A percentile compares a stretch with the other conserved stretches of the same genome.
Conservation (phyloP, 2,113 vertebrate species). For the Neogale vison region DNA sequence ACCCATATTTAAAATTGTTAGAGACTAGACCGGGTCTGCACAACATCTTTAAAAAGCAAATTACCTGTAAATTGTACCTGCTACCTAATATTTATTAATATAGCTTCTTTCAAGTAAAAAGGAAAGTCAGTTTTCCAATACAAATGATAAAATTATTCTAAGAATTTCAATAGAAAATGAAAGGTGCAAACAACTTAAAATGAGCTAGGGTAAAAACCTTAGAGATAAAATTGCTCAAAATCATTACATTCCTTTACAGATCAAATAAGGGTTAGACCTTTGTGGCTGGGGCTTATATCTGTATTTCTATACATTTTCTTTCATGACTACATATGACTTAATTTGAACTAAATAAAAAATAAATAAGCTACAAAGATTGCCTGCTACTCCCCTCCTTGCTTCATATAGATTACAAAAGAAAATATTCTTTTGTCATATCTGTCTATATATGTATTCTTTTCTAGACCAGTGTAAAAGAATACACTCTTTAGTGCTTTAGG, state of each 20-base stretch:
- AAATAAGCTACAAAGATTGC: background rate
- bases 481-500: slow-evolving; percentile 63
- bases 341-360: slow-evolving; percentile 13
- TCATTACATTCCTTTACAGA: background rate
- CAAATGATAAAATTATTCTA: background rate
- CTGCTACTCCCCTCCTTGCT: slow-evolving; percentile 35
- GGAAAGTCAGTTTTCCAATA: background rate
- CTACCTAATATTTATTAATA: background rate
- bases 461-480: slow-evolving; percentile 72
- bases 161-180: slow-evolving; percentile 29
- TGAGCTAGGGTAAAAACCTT: background rate
- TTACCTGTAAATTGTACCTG: background rate
- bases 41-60: background rate
- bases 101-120: background rate
- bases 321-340: background rate
- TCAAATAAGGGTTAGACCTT: background rate
- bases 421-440: slow-evolving; percentile 72
- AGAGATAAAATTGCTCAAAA: background rate
- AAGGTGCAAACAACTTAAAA: background rate
- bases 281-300: background rate
- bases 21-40: background rate
- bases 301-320: background rate
- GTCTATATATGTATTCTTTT: background rate
- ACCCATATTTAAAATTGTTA: background rate
- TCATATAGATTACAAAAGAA: slow-evolving; percentile 67